Evolutionary conservation across 2,113 vertebrate genomes (phyloP).

Genomic region (Phalacrocorax pelagicus): DNA sequence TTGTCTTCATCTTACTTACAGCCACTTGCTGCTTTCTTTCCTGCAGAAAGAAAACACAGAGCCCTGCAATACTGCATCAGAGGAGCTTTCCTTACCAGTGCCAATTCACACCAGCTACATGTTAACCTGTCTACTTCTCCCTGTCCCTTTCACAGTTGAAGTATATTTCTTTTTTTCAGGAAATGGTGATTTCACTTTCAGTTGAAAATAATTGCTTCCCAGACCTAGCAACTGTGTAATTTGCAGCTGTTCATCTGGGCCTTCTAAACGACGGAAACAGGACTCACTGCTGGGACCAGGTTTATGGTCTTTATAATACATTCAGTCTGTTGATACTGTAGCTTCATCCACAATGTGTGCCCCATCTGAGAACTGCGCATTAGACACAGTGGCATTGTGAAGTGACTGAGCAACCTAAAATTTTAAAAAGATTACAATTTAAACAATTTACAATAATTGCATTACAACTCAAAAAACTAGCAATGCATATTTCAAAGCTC

Average conservation of each 20-base stretch:
- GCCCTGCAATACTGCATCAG: background rate
- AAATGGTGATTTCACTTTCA: background rate
- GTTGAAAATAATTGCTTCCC: background rate
- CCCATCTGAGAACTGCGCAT: background rate
- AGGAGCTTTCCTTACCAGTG: background rate
- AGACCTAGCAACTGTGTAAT: background rate
- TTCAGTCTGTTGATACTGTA: background rate
- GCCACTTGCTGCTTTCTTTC: background rate
- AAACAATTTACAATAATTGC: background rate
- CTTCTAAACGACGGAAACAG: background rate
- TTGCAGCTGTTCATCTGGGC: background rate
- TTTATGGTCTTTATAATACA: background rate
- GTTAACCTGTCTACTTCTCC: background rate
- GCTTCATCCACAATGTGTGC: background rate
- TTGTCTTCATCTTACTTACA: background rate
- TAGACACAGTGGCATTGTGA: background rate
- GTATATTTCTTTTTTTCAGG: background rate
- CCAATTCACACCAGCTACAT: background rate
- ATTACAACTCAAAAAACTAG: background rate
- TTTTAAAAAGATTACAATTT: background rate
- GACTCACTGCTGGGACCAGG: background rate
- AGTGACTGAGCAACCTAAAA: background rate
- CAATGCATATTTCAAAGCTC: background rate
- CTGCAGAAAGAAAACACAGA: background rate
- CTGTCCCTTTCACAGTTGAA: background rate